Evolutionary conservation across 1,140 invertebrate species (phyloP).

Genomic region (Zaprionus kolodkinae): DNA sequence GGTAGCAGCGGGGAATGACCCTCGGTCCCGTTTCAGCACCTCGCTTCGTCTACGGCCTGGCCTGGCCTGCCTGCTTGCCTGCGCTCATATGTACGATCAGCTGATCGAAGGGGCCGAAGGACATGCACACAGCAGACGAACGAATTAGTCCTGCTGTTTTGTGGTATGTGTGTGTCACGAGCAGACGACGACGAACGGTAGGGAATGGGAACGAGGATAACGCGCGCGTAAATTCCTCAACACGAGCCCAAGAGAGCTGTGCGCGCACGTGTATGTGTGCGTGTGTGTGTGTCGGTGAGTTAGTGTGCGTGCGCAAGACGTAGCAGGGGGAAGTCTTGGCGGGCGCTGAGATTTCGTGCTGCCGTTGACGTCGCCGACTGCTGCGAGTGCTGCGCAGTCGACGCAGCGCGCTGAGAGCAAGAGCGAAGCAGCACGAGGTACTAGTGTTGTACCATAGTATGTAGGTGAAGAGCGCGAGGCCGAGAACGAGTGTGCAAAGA

Average conservation of each 20-base stretch:
- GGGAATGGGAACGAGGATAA: conserved; percentile 55
- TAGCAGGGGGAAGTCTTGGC: conserved; percentile 47
- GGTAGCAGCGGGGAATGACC: conserved; percentile 51
- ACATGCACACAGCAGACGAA: conserved; percentile 63
- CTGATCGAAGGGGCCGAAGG: conserved; percentile 69
- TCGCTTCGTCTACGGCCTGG: conserved; percentile 7
- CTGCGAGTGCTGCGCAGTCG: conserved; percentile 7
- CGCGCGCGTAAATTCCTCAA: conserved; percentile 78
- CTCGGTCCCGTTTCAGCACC: conserved; percentile 49
- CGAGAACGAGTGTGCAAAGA: conserved; percentile 55
- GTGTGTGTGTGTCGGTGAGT: conserved; percentile 20
- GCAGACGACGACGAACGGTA: conserved; percentile 30
- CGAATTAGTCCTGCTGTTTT: conserved; percentile 74
- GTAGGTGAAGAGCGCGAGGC: conserved; percentile 68
- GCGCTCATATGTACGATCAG: conserved; percentile 72
- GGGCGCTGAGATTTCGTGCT: conserved; percentile 69
- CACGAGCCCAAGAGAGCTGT: conserved; percentile 54
- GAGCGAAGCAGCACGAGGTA: conserved; percentile 44
- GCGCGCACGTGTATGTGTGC: not conserved
- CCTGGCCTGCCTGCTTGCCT: conserved; percentile 9
- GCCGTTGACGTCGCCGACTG: conserved; percentile 23
- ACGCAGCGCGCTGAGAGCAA: conserved; percentile 32
- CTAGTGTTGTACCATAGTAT: conserved; percentile 10
- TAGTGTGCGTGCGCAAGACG: conserved; percentile 17
- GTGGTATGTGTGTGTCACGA: conserved; percentile 63